Conservation (phyloP, 2,797 vertebrate species). For the Pogonophryne albipinna region DNA sequence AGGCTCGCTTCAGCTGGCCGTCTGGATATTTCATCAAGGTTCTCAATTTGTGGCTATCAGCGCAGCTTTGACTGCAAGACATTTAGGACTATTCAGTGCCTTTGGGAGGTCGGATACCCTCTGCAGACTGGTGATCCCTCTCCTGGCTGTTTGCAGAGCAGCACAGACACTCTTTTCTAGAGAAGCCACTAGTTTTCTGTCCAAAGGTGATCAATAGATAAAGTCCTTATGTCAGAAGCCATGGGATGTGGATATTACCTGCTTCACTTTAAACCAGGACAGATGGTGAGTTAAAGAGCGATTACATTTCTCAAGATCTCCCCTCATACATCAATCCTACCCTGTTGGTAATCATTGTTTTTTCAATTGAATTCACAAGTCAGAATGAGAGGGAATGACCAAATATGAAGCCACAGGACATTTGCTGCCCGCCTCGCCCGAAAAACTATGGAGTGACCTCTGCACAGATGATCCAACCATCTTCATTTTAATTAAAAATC, state of each 20-base stretch:
- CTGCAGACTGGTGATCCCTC: constrained; percentile 39
- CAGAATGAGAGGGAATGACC: constrained; percentile 67
- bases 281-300: constrained; percentile 76
- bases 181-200: constrained; percentile 56
- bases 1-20: constrained; percentile 59
- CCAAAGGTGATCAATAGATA: constrained; percentile 83
- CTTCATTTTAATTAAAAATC: constrained; percentile 86
- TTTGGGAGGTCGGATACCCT: constrained; percentile 38
- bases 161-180: not conserved
- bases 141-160: constrained; percentile 26
- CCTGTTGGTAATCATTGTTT: constrained; percentile 69
- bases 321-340: constrained; percentile 52
- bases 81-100: constrained; percentile 37
- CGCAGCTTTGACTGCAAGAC: constrained; percentile 57
- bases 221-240: constrained; percentile 79
- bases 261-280: constrained; percentile 81
- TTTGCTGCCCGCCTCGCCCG: constrained; percentile 44
- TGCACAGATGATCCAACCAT: constrained; percentile 74
- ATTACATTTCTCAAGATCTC: constrained; percentile 46
- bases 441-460: constrained; percentile 76
- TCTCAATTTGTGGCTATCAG: constrained; percentile 54
- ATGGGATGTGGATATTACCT: constrained; percentile 74
- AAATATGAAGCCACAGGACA: constrained; percentile 59
- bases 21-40: constrained; percentile 65
- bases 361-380: constrained; percentile 75